Conservation (phyloP, 2,113 vertebrate species). For the Tragelaphus scriptus region DNA sequence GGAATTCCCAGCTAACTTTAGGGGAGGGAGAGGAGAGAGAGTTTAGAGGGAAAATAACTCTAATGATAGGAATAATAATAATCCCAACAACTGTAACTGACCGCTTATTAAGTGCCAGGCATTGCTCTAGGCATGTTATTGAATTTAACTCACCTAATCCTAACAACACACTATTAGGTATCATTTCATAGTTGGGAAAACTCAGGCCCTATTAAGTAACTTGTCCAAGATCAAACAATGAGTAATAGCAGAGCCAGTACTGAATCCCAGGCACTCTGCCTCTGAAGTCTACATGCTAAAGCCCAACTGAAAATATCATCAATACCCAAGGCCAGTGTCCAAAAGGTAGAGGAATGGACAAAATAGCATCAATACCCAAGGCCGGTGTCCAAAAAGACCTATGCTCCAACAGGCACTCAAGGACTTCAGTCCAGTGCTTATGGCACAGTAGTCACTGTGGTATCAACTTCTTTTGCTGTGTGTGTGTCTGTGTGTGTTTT, state of each 20-base stretch:
- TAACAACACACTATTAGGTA: not conserved
- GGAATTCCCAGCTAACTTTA: not conserved
- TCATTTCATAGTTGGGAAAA: not conserved
- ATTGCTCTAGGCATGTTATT: not conserved
- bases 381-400: not conserved
- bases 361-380: not conserved
- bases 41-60: not conserved
- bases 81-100: not conserved
- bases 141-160: not conserved
- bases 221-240: not conserved
- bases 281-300: not conserved
- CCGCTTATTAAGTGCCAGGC: not conserved
- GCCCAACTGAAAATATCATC: not conserved
- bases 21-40: not conserved
- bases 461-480: not conserved
- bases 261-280: not conserved
- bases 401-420: not conserved
- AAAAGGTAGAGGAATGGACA: not conserved
- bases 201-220: not conserved
- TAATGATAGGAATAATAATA: not conserved
- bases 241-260: not conserved
- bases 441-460: not conserved
- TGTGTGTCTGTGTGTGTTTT: not conserved
- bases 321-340: not conserved
- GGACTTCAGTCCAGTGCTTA: not conserved